Conservation (phyloP, 2,888 invertebrate genomes). For the Drosophila mimica region DNA sequence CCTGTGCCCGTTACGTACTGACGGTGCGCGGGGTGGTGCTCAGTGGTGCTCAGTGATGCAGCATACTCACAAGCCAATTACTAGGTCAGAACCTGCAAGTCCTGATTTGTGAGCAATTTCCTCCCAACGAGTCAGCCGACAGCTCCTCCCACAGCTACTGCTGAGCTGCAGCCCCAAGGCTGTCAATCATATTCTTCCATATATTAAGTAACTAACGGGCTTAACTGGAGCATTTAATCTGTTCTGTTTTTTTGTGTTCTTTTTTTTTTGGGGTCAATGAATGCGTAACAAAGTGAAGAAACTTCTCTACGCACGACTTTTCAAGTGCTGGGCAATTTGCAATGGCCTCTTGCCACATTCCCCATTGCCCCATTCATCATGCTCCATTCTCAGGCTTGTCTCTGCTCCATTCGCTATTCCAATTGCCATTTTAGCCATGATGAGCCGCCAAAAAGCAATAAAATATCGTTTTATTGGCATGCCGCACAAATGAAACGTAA, state of each 20-base stretch:
- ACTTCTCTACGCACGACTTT: constrained; percentile 65
- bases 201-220: constrained; percentile 7
- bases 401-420: constrained; percentile 15
- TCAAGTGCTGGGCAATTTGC: constrained; percentile 61
- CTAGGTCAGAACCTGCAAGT: constrained; percentile 81
- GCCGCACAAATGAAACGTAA: constrained; percentile 33
- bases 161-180: neutral
- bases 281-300: constrained; percentile 36
- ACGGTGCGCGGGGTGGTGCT: constrained; percentile 27
- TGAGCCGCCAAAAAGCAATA: constrained; percentile 82
- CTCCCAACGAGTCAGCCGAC: constrained; percentile 40
- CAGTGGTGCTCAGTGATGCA: constrained; percentile 25
- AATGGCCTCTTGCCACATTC: constrained; percentile 25
- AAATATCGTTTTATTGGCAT: constrained; percentile 82
- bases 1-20: constrained; percentile 20
- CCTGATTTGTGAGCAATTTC: constrained; percentile 75
- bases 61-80: constrained; percentile 71
- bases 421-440: constrained; percentile 70
- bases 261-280: constrained; percentile 21
- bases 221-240: constrained; percentile 52
- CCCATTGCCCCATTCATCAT: constrained; percentile 47
- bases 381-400: constrained; percentile 12
- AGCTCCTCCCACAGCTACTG: constrained; percentile 24
- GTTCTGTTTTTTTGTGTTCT: neutral
- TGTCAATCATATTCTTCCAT: constrained; percentile 50